Percentiles rank a stretch among this genome's conserved stretches.
Evolutionary conservation across 1,140 invertebrate genomes (phyloP).

Genomic region (Telenomus remus): DNA sequence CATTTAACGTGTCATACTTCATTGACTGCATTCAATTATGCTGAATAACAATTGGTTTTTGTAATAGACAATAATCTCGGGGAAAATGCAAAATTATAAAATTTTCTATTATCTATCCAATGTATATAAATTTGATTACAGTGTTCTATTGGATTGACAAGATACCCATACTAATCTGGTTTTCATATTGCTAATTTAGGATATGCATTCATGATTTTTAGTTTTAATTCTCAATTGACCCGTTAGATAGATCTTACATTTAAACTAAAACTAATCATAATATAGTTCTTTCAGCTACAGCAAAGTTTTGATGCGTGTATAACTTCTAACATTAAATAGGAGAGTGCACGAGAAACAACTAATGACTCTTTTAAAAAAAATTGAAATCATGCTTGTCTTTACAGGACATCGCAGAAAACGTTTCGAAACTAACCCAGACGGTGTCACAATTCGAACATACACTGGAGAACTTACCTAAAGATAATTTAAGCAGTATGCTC

Average conservation of each 20-base stretch:
- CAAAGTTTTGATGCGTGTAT: slow-evolving; percentile 21
- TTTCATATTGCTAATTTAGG: background rate
- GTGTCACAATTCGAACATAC: slow-evolving; percentile 80
- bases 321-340: slow-evolving; percentile 38
- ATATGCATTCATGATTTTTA: background rate
- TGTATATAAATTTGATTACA: slow-evolving; percentile 20
- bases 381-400: slow-evolving; percentile 54
- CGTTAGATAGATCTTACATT: too few species aligned
- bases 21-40: too few species aligned
- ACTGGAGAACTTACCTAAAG: slow-evolving; percentile 80
- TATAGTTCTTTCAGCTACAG: background rate
- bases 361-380: background rate
- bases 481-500: slow-evolving; percentile 82
- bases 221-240: background rate
- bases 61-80: background rate
- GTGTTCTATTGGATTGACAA: slow-evolving; percentile 43
- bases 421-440: slow-evolving; percentile 80
- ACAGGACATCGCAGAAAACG: slow-evolving; percentile 81
- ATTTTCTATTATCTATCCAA: slow-evolving; percentile 7
- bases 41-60: too few species aligned
- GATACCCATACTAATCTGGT: slow-evolving; percentile 11
- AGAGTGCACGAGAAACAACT: slow-evolving; percentile 51
- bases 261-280: too few species aligned
- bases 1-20: too few species aligned
- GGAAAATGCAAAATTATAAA: background rate